These are phyloP conservation scores for Drosophila nr. fundita DNA, from an alignment of 2,888 invertebrate species.

Conservation along the genomic window DNA sequence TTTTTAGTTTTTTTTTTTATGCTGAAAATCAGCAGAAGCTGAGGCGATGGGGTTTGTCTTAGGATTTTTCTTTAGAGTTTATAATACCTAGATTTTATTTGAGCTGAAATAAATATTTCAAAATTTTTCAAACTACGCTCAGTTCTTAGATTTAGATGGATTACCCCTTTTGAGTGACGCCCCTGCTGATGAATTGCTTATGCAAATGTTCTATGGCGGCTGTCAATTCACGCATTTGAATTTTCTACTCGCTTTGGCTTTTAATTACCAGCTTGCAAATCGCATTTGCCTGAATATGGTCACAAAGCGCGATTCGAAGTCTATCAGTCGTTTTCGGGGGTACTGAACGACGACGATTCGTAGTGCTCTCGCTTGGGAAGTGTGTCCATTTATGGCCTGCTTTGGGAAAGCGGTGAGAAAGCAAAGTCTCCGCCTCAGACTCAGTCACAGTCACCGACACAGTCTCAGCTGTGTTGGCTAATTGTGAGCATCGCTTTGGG, in stretches of 20 bases:
- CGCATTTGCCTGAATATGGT: conserved; percentile 75
- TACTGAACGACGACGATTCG: conserved; percentile 22
- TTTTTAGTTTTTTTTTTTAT: conserved; percentile 29
- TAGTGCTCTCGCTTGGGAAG: conserved; percentile 64
- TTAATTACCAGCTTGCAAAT: conserved; percentile 76
- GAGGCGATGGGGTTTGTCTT: conserved; percentile 1
- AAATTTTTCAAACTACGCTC: background rate
- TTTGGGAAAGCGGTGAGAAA: conserved; percentile 77
- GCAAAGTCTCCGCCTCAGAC: conserved; percentile 34
- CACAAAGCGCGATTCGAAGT: conserved; percentile 57
- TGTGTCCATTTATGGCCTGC: conserved; percentile 66
- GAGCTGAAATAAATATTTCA: background rate
- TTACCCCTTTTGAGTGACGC: conserved; percentile 9
- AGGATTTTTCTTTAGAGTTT: background rate
- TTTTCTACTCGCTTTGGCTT: conserved; percentile 62
- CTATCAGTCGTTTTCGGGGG: conserved; percentile 39
- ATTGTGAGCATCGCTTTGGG: conserved; percentile 75
- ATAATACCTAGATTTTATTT: background rate
- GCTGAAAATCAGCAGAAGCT: conserved; percentile 32
- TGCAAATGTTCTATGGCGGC: conserved; percentile 69
- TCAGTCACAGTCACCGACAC: conserved; percentile 11
- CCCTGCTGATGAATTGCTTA: conserved; percentile 52
- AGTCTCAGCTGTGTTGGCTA: conserved; percentile 52
- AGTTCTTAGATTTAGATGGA: background rate
- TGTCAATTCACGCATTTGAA: conserved; percentile 39